Conservation (phyloP, 2,888 invertebrate species). For the Heliconius cydno region DNA sequence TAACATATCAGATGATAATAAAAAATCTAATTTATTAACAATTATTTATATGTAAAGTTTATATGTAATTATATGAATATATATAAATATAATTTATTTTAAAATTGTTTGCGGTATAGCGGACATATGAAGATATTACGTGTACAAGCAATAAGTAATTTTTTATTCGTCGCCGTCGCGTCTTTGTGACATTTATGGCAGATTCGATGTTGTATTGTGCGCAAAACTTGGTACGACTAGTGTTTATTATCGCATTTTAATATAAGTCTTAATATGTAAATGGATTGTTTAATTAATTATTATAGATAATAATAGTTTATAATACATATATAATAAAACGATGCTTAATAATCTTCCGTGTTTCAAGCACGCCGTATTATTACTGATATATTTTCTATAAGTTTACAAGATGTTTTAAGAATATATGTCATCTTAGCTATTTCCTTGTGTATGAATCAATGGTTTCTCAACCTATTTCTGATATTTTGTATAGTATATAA, state of each 20-base stretch:
- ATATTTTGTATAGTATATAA: conserved; percentile 4
- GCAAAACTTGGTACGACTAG: conserved; percentile 73
- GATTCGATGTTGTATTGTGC: conserved; percentile 79
- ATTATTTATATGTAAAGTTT: conserved; percentile 58
- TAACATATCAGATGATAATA: conserved; percentile 74
- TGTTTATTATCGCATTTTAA: conserved; percentile 51
- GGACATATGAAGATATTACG: conserved; percentile 75
- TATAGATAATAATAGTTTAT: conserved; percentile 25
- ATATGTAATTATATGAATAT: conserved; percentile 50
- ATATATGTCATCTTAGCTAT: neutral
- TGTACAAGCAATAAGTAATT: conserved; percentile 82
- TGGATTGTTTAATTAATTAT: conserved; percentile 20
- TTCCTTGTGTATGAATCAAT: neutral
- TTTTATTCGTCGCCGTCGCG: conserved; percentile 77
- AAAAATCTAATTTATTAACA: conserved; percentile 57
- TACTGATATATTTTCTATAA: conserved; percentile 18
- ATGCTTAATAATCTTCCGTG: neutral
- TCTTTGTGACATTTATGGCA: conserved; percentile 68
- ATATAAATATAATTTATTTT: conserved; percentile 63
- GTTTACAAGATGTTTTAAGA: conserved; percentile 16
- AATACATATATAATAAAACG: conserved; percentile 1
- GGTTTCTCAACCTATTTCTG: conserved; percentile 7
- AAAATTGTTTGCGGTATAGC: conserved; percentile 77
- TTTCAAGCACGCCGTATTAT: neutral
- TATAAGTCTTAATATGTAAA: conserved; percentile 27